Conservation (phyloP, 2,113 vertebrate genomes). For the Pardalotus punctatus region DNA sequence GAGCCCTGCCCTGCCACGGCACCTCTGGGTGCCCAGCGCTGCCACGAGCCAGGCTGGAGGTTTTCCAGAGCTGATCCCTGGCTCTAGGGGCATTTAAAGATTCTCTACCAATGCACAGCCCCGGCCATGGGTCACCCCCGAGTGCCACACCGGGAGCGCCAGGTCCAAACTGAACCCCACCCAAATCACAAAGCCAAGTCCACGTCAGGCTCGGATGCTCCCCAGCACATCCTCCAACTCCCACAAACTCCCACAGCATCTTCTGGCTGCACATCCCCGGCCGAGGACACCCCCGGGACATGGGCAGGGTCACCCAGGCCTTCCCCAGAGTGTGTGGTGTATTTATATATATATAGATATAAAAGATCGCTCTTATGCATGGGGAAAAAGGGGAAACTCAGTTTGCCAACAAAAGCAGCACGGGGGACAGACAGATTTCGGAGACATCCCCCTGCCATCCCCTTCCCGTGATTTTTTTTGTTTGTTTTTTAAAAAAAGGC, state of each 20-base stretch:
- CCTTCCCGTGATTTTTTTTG: background rate
- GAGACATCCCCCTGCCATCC: background rate
- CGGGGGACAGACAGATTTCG: background rate
- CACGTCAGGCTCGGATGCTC: background rate
- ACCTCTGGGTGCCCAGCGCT: background rate
- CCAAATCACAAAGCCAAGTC: accelerated
- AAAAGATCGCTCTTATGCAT: accelerated
- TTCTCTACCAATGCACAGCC: background rate
- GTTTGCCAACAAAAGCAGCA: background rate
- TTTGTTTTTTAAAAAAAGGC: background rate
- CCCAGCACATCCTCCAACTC: background rate
- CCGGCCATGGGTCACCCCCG: background rate
- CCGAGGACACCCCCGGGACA: accelerated
- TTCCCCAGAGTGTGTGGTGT: background rate
- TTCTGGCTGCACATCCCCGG: background rate
- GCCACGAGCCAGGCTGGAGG: background rate
- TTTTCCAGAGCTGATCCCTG: accelerated
- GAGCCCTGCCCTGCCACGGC: accelerated
- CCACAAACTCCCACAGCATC: background rate
- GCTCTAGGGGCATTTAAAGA: background rate
- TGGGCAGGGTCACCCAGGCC: background rate
- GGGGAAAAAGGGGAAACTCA: background rate
- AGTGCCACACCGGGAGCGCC: accelerated
- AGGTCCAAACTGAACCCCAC: background rate
- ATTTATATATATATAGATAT: background rate